Percentiles rank a stretch among this genome's conserved stretches.
phyloP scores from a whole-genome alignment of 1,140 invertebrate species.

The Macrobrachium rosenbergii region DNA sequence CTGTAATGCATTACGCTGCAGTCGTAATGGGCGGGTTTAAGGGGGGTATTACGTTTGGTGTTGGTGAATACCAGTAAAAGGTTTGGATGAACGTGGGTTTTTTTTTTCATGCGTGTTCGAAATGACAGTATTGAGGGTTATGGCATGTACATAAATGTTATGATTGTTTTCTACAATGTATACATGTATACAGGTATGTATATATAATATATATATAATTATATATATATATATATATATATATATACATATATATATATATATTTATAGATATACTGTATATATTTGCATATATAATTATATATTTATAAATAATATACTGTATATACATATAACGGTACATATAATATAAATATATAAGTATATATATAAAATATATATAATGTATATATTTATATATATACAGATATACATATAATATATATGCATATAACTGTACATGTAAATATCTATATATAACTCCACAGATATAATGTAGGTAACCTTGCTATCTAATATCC shows the following conservation, averaged over 20 bases:
- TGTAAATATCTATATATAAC: slow-evolving; percentile 7
- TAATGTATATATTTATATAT: too few relatives aligned
- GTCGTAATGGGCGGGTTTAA: too few relatives aligned
- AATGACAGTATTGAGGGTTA: too few relatives aligned
- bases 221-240: background rate
- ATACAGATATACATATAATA: background rate
- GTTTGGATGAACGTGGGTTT: too few relatives aligned
- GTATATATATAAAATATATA: background rate
- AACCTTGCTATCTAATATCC: background rate
- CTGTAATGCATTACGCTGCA: too few relatives aligned
- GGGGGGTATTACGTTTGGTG: too few relatives aligned
- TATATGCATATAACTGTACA: background rate
- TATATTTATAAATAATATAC: background rate
- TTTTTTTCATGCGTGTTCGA: too few relatives aligned
- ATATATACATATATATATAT: background rate
- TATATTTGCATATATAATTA: background rate
- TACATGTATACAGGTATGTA: background rate
- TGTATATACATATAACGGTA: background rate
- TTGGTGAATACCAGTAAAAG: too few relatives aligned
- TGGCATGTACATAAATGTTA: background rate
- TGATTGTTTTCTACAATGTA: background rate
- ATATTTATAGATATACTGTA: background rate
- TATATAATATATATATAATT: background rate
- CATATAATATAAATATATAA: background rate
- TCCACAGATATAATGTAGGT: too few relatives aligned